Evolutionary conservation across 2,888 invertebrate genomes (phyloP), one percentile per base, ranked within the genome.

Genomic region (Asteroscopus sphinx): DNA sequence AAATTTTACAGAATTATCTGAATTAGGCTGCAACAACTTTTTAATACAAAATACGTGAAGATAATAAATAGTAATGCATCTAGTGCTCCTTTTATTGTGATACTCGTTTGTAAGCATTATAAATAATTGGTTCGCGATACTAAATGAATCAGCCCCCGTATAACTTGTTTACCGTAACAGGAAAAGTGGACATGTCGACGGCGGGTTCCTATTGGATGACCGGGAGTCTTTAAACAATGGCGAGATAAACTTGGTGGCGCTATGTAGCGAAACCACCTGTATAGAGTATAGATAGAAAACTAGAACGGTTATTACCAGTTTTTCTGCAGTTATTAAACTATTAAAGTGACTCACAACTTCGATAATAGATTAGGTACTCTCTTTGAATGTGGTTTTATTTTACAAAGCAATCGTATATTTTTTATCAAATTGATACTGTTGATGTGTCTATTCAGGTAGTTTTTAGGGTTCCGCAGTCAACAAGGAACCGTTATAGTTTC

Each of bases 141-240:
- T 71, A 78, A 82, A 81, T 87, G 85, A 89, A 81, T 90, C 88
- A 89, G 76, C 78, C 70, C 80, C 73, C 63, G 84, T 78, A 65
- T 71, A 81, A 85, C 86, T 81, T 57, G 89, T 86, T 87, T 83
- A 68, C 85, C 88, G 74, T 87, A 89, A 83, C 79, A 87, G 90
- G 89, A 87, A 83, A 89, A 85, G 78, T 77, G 70, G 70, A 60
- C 63, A 55, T 59, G 67, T 54, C 62, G 60, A 55, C 66, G 52
- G 66, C 77, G 37, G 12, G 37, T 28, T 76, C 76, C 77, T 75
- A 60, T 54, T 56, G 80, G 80, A 76, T 65, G 25, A 35, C 59
- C 12, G 54, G 59, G 36, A 39, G 35, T 55, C 32, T 55, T 56
- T 12, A 42, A 45, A 63, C 58, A 67, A 72, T 66, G 60, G 47